Evolutionary conservation across 2,888 invertebrate genomes (phyloP).

Genomic region (Drosophila falleni): DNA sequence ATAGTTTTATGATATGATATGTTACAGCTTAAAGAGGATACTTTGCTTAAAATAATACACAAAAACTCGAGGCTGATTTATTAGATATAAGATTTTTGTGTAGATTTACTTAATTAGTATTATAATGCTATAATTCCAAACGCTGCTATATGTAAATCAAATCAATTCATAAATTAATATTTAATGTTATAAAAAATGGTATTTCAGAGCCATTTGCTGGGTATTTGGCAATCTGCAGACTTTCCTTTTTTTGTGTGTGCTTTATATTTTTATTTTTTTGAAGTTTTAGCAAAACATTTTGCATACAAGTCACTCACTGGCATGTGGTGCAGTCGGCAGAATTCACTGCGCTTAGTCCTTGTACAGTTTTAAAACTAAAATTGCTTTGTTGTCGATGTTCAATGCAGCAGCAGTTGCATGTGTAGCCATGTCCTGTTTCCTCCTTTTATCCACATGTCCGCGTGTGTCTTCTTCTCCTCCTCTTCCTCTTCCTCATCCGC

Average conservation of each 20-base stretch:
- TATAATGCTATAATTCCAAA: too few relatives aligned
- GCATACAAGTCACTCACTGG: slow-evolving; percentile 78
- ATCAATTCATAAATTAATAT: too few relatives aligned
- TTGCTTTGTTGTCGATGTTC: slow-evolving; percentile 81
- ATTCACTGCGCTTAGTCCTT: slow-evolving; percentile 67
- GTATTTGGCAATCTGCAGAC: background rate
- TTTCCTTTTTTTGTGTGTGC: slow-evolving; percentile 4
- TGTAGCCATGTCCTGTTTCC: slow-evolving; percentile 43
- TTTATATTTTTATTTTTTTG: slow-evolving; percentile 22
- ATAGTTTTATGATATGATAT: background rate
- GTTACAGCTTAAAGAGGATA: background rate
- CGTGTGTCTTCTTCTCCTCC: too few relatives aligned
- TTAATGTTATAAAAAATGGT: too few relatives aligned
- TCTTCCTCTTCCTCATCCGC: background rate
- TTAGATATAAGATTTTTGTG: too few relatives aligned
- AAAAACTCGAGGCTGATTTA: background rate
- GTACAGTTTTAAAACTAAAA: slow-evolving; percentile 76
- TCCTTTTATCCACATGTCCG: background rate
- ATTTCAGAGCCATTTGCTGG: background rate
- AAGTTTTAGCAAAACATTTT: slow-evolving; percentile 69
- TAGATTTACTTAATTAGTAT: too few relatives aligned
- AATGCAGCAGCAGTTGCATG: slow-evolving; percentile 72
- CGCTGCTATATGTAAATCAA: too few relatives aligned
- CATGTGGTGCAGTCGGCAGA: slow-evolving; percentile 52
- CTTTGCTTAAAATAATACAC: background rate